A percentile compares a stretch with the other conserved stretches of the same genome.
Evolutionary conservation across 2,888 invertebrate species (phyloP).

Genomic region (Anthrax anthrax): DNA sequence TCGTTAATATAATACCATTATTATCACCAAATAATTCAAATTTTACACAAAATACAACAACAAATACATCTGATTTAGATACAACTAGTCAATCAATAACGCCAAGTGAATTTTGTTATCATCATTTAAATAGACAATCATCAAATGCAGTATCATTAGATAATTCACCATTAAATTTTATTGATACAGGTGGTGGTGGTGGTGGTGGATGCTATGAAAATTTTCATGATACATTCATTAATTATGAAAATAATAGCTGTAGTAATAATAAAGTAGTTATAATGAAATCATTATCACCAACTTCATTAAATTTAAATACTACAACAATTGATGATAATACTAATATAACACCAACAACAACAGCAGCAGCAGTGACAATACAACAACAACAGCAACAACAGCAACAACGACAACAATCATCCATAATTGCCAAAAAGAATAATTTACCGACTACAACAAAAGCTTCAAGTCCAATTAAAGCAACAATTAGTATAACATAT

Average conservation of each 20-base stretch:
- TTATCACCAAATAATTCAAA: conserved; percentile 27
- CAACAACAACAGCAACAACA: conserved; percentile 1
- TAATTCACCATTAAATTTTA: conserved; percentile 30
- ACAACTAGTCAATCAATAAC: conserved; percentile 36
- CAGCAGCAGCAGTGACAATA: conserved; percentile 10
- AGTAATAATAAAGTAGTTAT: conserved; percentile 3
- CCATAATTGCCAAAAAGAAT: not conserved
- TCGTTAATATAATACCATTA: conserved; percentile 17
- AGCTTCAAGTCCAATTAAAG: conserved; percentile 45
- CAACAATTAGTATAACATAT: conserved; percentile 59
- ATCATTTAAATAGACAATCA: conserved; percentile 32
- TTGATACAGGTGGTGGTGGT: conserved; percentile 7
- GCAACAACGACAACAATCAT: not conserved
- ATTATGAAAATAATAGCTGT: conserved; percentile 13
- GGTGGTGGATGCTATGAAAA: conserved; percentile 27
- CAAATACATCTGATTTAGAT: conserved; percentile 22
- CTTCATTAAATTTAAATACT: not conserved
- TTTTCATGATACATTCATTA: conserved; percentile 16
- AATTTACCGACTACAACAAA: conserved; percentile 20
- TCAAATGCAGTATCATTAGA: conserved; percentile 31
- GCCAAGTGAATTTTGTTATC: conserved; percentile 35
- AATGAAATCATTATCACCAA: conserved; percentile 11
- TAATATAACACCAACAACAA: conserved; percentile 13
- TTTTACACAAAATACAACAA: conserved; percentile 18
- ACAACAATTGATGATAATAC: too few species aligned